A percentile compares a stretch with the other conserved stretches of the same genome.
Evolutionary conservation across 2,113 vertebrate species (phyloP).

Genomic region (Harpagus bidentatus): DNA sequence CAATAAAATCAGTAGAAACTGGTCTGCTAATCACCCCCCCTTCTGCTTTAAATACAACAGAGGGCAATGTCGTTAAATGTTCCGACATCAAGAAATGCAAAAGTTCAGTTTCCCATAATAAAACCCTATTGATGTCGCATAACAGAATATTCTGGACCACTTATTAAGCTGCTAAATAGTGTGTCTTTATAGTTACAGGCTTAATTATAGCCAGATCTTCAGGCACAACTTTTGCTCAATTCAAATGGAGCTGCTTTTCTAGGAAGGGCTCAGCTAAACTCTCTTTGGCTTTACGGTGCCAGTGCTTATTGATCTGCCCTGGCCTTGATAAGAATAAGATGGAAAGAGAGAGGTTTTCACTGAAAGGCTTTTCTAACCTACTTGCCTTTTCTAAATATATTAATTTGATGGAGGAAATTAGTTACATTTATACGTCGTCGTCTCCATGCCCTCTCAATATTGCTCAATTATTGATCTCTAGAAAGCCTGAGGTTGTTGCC

Average conservation of each 20-base stretch:
- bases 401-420: not conserved
- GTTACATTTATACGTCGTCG: not conserved
- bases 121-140: not conserved
- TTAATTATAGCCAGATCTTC: constrained; percentile 39
- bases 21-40: not conserved
- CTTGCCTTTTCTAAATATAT: not conserved
- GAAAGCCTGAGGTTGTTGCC: not conserved
- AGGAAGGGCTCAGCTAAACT: not conserved
- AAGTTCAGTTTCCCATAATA: constrained; percentile 36
- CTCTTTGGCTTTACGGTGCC: not conserved
- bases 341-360: not conserved
- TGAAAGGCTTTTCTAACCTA: not conserved
- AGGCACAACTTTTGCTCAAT: not conserved
- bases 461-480: not conserved
- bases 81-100: not conserved
- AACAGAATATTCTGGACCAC: not conserved
- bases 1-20: not conserved
- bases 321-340: not conserved
- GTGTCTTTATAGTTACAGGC: constrained; percentile 5
- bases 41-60: constrained; percentile 6
- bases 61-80: not conserved
- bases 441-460: not conserved
- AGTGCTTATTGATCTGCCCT: not conserved
- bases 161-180: constrained; percentile 1
- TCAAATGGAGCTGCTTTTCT: not conserved